These are phyloP conservation scores for Callithrix jacchus DNA, from an alignment of 2,113 vertebrate genomes.

Conservation along the genomic window DNA sequence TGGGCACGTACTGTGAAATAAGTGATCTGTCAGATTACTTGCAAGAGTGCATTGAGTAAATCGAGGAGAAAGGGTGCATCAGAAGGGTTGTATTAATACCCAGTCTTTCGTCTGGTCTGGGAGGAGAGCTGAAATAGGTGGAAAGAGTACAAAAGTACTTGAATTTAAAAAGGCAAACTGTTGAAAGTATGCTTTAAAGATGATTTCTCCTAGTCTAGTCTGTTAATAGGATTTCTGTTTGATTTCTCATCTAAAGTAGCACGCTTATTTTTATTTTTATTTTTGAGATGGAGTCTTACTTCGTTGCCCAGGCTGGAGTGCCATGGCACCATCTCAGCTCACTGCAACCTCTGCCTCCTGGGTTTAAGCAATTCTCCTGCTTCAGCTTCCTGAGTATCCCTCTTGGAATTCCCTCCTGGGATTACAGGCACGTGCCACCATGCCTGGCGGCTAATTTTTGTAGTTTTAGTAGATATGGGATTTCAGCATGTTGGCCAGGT, in stretches of 20 bases:
- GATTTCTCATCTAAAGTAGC: not conserved
- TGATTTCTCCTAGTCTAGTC: not conserved
- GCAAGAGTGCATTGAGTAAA: not conserved
- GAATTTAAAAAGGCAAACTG: not conserved
- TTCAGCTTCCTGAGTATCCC: no score
- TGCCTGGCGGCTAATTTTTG: no score
- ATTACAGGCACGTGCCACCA: no score
- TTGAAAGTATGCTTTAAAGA: conserved; percentile 7
- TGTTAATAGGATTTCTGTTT: conserved; percentile 30
- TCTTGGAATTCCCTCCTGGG: no score
- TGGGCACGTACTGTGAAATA: not conserved
- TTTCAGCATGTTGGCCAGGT: no score
- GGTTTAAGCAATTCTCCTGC: no score
- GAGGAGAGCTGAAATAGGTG: not conserved
- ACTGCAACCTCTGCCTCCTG: no score
- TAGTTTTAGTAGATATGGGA: no score
- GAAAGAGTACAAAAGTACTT: not conserved
- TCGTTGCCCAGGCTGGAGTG: no score
- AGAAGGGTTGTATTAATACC: not conserved
- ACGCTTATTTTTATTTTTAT: no score
- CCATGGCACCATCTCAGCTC: no score
- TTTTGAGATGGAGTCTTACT: no score
- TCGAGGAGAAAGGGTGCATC: not conserved
- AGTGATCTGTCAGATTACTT: conserved; percentile 18
- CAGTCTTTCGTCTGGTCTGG: not conserved